phyloP scores from a whole-genome alignment of 2,888 invertebrate genomes.

The Drosophila rubida region DNA sequence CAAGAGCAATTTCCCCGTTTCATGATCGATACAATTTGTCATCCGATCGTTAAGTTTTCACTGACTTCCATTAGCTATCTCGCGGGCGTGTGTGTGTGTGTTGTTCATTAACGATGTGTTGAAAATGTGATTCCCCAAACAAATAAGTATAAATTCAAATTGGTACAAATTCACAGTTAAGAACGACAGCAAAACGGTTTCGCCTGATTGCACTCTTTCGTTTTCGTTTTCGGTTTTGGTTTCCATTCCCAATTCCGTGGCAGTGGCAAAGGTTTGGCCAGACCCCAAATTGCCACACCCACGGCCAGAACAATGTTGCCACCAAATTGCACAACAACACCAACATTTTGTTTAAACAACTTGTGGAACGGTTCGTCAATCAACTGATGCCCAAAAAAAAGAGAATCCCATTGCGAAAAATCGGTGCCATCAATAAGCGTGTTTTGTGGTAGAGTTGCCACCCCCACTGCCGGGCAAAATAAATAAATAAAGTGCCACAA shows the following conservation, averaged over 20 bases:
- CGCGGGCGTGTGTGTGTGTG: conserved; percentile 1
- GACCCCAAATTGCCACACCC: conserved; percentile 57
- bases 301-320: conserved; percentile 41
- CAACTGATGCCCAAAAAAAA: conserved; percentile 48
- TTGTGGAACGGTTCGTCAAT: conserved; percentile 68
- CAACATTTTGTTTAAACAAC: conserved; percentile 68
- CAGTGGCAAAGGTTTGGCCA: conserved; percentile 41
- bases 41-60: conserved; percentile 18
- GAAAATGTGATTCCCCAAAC: conserved; percentile 53
- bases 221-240: too few species aligned
- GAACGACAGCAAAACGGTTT: conserved; percentile 29
- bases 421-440: conserved; percentile 56
- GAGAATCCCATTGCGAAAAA: conserved; percentile 63
- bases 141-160: conserved; percentile 44
- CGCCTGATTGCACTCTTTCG: conserved; percentile 33
- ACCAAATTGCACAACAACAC: conserved; percentile 63
- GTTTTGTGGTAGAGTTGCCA: conserved; percentile 44
- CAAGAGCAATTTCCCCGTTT: conserved; percentile 10
- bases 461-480: conserved; percentile 42
- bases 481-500: conserved; percentile 77
- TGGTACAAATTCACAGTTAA: conserved; percentile 61
- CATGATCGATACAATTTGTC: conserved; percentile 19
- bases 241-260: neutral
- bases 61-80: conserved; percentile 16
- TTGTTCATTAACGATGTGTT: conserved; percentile 67